Conservation (phyloP, 2,113 vertebrate genomes). For the Sialia sialis region DNA sequence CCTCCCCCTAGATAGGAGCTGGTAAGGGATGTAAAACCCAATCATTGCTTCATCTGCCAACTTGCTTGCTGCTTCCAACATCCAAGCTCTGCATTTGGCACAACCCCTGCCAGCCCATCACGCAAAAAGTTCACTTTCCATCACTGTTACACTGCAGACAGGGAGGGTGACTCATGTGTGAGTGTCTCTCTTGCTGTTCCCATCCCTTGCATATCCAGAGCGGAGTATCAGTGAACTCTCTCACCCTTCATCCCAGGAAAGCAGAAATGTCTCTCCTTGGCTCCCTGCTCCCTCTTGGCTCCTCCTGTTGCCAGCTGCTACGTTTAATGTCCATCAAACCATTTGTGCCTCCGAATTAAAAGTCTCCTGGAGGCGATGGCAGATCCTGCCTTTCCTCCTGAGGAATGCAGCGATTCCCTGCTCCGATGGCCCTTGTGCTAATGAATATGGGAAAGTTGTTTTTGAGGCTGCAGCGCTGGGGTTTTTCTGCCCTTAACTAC, state of each 20-base stretch:
- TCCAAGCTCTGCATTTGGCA: fast-evolving
- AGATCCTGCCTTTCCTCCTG: slow-evolving; percentile 42
- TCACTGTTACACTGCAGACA: background rate
- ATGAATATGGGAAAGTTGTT: slow-evolving; percentile 16
- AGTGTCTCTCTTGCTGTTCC: background rate
- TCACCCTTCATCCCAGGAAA: background rate
- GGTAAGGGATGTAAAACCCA: background rate
- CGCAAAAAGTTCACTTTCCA: slow-evolving; percentile 26
- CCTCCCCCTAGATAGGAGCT: background rate
- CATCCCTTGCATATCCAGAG: background rate
- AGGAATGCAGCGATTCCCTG: background rate
- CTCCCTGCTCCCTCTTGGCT: slow-evolving; percentile 49
- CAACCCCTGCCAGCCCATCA: slow-evolving; percentile 1
- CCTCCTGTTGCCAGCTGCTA: slow-evolving; percentile 56
- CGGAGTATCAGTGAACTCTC: slow-evolving; percentile 47
- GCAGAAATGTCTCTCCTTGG: slow-evolving; percentile 50
- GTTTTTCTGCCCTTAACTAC: background rate
- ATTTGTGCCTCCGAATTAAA: slow-evolving; percentile 52
- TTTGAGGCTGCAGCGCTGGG: background rate
- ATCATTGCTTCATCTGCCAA: background rate
- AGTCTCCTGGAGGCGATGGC: slow-evolving; percentile 56
- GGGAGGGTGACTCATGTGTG: slow-evolving; percentile 24
- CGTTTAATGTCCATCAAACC: slow-evolving; percentile 55
- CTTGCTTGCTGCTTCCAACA: background rate
- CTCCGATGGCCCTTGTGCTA: background rate